phyloP scores from a whole-genome alignment of 2,797 vertebrate genomes.

The Hypotaenidia philippensis region DNA sequence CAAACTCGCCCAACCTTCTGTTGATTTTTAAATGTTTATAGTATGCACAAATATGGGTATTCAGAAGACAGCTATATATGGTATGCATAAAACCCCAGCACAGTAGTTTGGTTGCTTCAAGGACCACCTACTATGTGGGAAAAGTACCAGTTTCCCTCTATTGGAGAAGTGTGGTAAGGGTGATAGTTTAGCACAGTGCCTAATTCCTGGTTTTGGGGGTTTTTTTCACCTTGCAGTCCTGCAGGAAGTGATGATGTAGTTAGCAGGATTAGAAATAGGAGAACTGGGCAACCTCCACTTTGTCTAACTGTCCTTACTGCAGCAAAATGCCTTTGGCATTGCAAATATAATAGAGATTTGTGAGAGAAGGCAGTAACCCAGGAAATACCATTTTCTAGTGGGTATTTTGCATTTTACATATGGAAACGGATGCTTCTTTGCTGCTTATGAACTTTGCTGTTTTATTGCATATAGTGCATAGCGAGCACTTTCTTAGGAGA shows the following conservation, averaged over 20 bases:
- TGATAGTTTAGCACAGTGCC: background rate
- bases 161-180: background rate
- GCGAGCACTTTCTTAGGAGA: no score
- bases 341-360: background rate
- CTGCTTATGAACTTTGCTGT: rapidly evolving
- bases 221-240: background rate
- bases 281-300: background rate
- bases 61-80: background rate
- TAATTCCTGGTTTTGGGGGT: background rate
- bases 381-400: background rate
- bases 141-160: background rate
- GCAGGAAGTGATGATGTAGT: background rate
- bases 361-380: background rate
- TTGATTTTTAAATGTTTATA: background rate
- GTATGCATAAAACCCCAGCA: background rate
- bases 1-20: background rate
- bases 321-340: background rate
- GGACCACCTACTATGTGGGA: background rate
- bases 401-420: background rate
- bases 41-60: background rate
- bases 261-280: background rate
- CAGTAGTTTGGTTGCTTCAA: background rate
- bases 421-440: background rate
- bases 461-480: background rate
- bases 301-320: background rate